These are phyloP conservation scores for Pogonomyrmex californicus DNA, from an alignment of 1,140 invertebrate genomes.

Conservation along the genomic window DNA sequence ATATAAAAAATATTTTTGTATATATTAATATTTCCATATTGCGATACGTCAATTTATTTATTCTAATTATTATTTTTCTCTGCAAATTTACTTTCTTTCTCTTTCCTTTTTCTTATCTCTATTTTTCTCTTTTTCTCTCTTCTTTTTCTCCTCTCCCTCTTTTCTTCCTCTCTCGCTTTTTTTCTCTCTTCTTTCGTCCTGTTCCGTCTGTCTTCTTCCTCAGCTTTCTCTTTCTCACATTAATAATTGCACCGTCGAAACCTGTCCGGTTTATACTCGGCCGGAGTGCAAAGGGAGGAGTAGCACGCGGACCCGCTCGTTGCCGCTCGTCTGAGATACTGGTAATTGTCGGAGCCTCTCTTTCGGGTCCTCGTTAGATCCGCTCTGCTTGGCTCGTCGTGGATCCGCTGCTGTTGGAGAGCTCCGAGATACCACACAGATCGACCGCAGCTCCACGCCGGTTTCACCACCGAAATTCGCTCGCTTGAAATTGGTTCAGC, in stretches of 20 bases:
- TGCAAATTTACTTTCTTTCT: background rate
- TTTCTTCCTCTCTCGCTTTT: slow-evolving; percentile 31
- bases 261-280: slow-evolving; percentile 78
- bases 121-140: slow-evolving; percentile 60
- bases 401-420: slow-evolving; percentile 33
- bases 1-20: background rate
- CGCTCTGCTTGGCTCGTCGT: slow-evolving; percentile 50
- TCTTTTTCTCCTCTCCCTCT: slow-evolving; percentile 55
- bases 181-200: slow-evolving; percentile 9
- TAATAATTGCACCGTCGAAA: slow-evolving; percentile 81
- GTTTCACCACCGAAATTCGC: slow-evolving; percentile 53
- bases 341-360: slow-evolving; percentile 73
- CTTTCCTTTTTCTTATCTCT: background rate
- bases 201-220: slow-evolving; percentile 10
- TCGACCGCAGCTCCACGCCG: slow-evolving; percentile 31
- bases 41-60: slow-evolving; percentile 1
- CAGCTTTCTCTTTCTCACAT: slow-evolving; percentile 72
- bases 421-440: slow-evolving; percentile 67
- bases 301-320: slow-evolving; percentile 59
- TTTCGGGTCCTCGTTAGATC: slow-evolving; percentile 71
- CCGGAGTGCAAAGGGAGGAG: slow-evolving; percentile 67
- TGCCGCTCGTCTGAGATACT: slow-evolving; percentile 70
- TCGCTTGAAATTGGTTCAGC: slow-evolving; percentile 38
- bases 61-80: background rate
- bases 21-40: background rate